These are phyloP conservation scores for Darevskia nairensis DNA, from an alignment of 2,797 vertebrate genomes.

Conservation along the genomic window DNA sequence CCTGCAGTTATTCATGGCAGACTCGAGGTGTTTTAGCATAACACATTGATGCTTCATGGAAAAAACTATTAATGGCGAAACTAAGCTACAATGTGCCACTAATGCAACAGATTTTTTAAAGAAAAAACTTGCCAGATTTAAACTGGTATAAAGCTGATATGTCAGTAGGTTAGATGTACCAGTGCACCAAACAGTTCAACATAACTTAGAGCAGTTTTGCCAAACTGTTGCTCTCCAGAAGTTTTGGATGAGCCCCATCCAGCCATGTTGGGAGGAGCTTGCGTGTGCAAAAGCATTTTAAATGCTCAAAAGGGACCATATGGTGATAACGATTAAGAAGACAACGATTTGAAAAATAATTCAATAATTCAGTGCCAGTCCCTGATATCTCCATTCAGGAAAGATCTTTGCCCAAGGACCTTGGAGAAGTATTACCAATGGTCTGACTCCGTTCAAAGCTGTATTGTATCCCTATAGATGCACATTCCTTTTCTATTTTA, in stretches of 20 bases:
- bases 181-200: background rate
- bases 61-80: background rate
- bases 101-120: background rate
- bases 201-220: too few species aligned
- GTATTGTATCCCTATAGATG: background rate
- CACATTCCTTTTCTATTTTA: background rate
- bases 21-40: background rate
- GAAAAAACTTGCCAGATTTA: background rate
- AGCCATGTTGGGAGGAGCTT: too few species aligned
- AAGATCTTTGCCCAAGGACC: background rate
- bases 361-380: background rate
- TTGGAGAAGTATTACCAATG: background rate
- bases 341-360: background rate
- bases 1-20: background rate
- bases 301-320: background rate
- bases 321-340: background rate
- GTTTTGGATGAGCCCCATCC: too few species aligned
- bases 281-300: background rate
- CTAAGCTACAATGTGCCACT: background rate
- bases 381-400: background rate
- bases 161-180: background rate
- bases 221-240: background rate
- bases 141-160: background rate
- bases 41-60: too few species aligned
- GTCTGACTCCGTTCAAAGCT: background rate